Base-by-base conservation (phyloP, 2,888 invertebrate species). In the Tryphoninae sp. region DNA sequence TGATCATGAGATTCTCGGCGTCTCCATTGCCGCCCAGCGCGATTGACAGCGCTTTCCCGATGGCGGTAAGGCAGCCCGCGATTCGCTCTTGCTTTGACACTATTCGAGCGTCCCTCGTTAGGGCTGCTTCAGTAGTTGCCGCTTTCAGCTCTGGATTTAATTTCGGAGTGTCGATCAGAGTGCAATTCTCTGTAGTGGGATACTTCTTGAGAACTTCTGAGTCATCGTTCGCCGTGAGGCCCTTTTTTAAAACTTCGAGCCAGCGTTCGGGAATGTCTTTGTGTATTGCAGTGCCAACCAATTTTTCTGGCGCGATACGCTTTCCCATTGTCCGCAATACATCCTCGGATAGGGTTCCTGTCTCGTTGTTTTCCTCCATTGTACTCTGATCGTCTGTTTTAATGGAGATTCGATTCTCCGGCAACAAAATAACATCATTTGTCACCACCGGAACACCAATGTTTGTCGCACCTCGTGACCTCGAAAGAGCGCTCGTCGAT, bases 161-260 rank as follows among this genome's bases (percentile, higher is more conserved):
- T 74, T 64, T 74, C 23, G 64, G 64, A 65, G 64, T 64, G 55
- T 64, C 55, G n/a, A 74, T 64, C 73, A 53, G 73, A 73, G 73
- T 73, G 73, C 55, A 64, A 74, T 74, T 74, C 40, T 53, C 53
- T 40, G 64, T 53, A 64, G 26, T 74, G 42, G 73, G 73, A 55
- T 74, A 11, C 62, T 74, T 74, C 65, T 74, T 64, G 64, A 55
- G 55, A 55, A 74, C 65, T 65, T 74, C 55, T 64, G 64, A 53
- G 64, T 64, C 55, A 64, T 74, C 74, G 23, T 42, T 74, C 23
- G 16, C n/a, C 74, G 64, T 55, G 8, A 55, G 64, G 23, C 23
- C 64, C 74, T 64, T 64, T 65, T 64, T 64, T 64, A 55, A 64
- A 16, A 74, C 64, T 23, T 74, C 64, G 55, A 74, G 53, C 55